Percentiles rank a stretch among this genome's conserved stretches.
These are phyloP conservation scores for Poeciliopsis presidionis DNA, from an alignment of 2,797 vertebrate species.

Conservation along the genomic window DNA sequence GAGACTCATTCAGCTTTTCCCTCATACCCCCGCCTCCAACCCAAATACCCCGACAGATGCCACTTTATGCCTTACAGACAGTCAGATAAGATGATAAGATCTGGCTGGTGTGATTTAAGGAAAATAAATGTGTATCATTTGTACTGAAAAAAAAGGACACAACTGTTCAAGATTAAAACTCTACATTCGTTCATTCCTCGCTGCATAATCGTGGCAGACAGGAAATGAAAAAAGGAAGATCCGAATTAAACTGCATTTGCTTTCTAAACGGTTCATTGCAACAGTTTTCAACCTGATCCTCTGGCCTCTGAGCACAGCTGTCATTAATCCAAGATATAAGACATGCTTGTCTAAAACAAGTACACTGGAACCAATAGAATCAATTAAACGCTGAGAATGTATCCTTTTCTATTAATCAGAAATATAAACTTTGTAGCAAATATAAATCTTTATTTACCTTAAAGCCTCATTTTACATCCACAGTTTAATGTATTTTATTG, in stretches of 20 bases:
- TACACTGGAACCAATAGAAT: not conserved
- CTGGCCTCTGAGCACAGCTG: conserved; percentile 1
- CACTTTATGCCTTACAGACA: conserved; percentile 57
- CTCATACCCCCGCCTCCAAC: conserved; percentile 56
- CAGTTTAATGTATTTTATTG: not conserved
- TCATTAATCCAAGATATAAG: conserved; percentile 16
- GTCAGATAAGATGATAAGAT: conserved; percentile 28
- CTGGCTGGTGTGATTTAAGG: conserved; percentile 30
- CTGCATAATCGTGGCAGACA: conserved; percentile 5
- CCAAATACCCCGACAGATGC: conserved; percentile 68
- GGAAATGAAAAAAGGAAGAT: conserved; percentile 10
- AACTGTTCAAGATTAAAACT: conserved; percentile 17
- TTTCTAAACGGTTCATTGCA: not conserved
- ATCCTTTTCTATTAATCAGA: not conserved
- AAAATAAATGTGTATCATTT: conserved; percentile 17
- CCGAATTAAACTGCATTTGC: conserved; percentile 1
- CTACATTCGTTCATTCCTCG: not conserved
- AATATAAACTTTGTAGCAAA: not conserved
- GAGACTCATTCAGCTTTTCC: conserved; percentile 83
- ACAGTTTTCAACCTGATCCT: conserved; percentile 7
- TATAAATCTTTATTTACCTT: not conserved
- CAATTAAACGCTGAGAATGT: not conserved
- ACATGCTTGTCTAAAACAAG: conserved; percentile 1
- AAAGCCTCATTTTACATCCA: not conserved
- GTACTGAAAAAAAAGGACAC: conserved; percentile 6